Base-by-base conservation (phyloP, 1,140 invertebrate species). In the Zaprionus taronus region DNA sequence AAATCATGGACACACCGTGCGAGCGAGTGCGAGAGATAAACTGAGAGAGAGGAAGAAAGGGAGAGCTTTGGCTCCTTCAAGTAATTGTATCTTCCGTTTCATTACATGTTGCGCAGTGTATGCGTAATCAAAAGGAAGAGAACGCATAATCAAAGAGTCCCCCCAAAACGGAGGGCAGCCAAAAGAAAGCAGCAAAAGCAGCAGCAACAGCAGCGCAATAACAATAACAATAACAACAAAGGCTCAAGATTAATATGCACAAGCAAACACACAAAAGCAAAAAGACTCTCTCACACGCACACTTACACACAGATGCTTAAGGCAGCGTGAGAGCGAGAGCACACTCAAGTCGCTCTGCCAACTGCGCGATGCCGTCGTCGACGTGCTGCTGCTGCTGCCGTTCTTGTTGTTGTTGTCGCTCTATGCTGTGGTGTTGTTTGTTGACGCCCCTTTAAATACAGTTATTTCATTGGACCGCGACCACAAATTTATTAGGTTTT, bases 381-480 rank as follows among this genome's bases (percentile, higher is more conserved):
- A 51, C 55, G 66, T 26, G 22, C 38, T 31, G 38, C 41, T 49
- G 34, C 22, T 4, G n/a, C 17, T 63, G 64, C n/a, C n/a, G n/a
- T 36, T 53, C 51, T 38, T 24, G 49, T 55, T 94, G 97, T 96
- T 96, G 97, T 57, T 64, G 72, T 31, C 31, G 41, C 57, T 51
- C 34, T 85, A 65, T 64, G 68, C 70, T 80, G 77, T 76, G 76
- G 78, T 92, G 81, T 89, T 92, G 89, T 91, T 92, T 92, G 79
- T 80, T 80, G 80, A 92, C 91, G 91, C 91, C 91, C 90, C 79
- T 80, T 92, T 92, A 92, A 92, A 92, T 92, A 92, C 91, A 92
- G 90, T 92, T 91, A 92, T 92, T 92, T 92, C 84, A 92, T 92
- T 92, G 91, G 90, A 77, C 79, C 80, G 87, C 84, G 76, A 91